Percentiles rank a stretch among this genome's conserved stretches.
These are phyloP conservation scores for Plecotus auritus DNA, from an alignment of 2,113 vertebrate genomes.

Conservation along the genomic window DNA sequence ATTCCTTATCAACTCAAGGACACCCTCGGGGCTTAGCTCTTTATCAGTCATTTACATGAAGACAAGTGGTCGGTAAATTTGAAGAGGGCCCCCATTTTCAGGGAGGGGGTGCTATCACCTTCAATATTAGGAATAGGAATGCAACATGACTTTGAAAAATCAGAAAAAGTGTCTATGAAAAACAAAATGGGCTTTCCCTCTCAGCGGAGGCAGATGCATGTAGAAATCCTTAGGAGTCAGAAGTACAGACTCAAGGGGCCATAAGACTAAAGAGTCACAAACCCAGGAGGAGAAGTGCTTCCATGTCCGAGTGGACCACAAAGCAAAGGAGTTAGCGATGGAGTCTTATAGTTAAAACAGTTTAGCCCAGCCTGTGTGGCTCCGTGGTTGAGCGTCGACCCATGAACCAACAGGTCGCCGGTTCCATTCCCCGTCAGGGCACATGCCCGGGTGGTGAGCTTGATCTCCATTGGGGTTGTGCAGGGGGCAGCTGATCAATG, in stretches of 20 bases:
- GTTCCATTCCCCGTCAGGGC: too few species aligned
- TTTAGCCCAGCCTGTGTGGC: not conserved
- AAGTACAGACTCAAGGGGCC: not conserved
- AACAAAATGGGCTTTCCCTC: not conserved
- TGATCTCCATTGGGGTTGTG: too few species aligned
- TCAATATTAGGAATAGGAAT: not conserved
- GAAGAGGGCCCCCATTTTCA: not conserved
- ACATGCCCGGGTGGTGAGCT: too few species aligned
- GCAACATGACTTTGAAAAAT: not conserved
- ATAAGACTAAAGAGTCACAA: not conserved
- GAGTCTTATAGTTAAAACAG: not conserved
- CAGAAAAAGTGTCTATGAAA: not conserved
- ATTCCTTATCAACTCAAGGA: not conserved
- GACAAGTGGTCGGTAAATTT: not conserved
- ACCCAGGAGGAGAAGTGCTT: not conserved
- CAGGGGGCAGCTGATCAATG: too few species aligned
- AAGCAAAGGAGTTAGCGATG: not conserved
- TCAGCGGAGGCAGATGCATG: not conserved
- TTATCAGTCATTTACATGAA: constrained; percentile 14
- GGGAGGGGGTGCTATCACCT: not conserved
- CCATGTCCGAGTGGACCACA: not conserved
- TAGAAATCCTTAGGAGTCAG: not conserved
- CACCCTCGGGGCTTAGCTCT: not conserved
- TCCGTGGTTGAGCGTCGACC: too few species aligned
- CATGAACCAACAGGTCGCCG: too few species aligned